Evolutionary conservation across 2,888 invertebrate genomes (phyloP).

Genomic region (Drosophila macrospina): DNA sequence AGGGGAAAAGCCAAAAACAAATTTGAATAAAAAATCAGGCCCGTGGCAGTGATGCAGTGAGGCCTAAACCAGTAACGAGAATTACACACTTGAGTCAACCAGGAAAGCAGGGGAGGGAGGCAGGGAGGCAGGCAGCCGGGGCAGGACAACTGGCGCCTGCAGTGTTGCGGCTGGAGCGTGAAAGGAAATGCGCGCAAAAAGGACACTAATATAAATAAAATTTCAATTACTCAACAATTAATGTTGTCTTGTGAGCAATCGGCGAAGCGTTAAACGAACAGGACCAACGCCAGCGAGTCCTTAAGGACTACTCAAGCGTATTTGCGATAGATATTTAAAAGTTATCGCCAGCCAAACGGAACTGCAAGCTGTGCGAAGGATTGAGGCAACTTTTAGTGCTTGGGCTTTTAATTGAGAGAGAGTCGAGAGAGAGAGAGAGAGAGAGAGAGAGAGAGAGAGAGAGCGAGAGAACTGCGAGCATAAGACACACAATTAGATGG

Average conservation of each 20-base stretch:
- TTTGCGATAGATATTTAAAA: conserved; percentile 60
- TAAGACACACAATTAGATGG: conserved; percentile 78
- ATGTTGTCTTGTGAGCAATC: conserved; percentile 84
- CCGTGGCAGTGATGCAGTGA: conserved; percentile 53
- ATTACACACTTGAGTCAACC: conserved; percentile 67
- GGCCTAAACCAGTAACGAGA: conserved; percentile 51
- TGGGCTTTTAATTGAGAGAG: conserved; percentile 63
- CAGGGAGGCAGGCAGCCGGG: conserved; percentile 1
- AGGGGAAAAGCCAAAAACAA: conserved; percentile 32
- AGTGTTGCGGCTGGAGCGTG: conserved; percentile 41
- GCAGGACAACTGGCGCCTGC: conserved; percentile 35
- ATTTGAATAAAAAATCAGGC: conserved; percentile 70
- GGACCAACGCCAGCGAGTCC: conserved; percentile 42
- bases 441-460: neutral
- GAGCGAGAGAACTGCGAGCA: conserved; percentile 14
- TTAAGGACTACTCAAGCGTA: conserved; percentile 68
- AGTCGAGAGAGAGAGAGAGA: neutral
- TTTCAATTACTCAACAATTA: conserved; percentile 86
- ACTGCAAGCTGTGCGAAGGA: conserved; percentile 57
- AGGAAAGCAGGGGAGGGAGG: neutral
- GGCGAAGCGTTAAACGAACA: conserved; percentile 82
- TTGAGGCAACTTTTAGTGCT: conserved; percentile 38
- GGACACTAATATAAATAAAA: conserved; percentile 86
- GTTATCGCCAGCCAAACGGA: conserved; percentile 54
- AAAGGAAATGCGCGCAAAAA: conserved; percentile 72